These are phyloP conservation scores for Drosophila demipolita DNA, from an alignment of 2,888 invertebrate genomes.

Conservation along the genomic window DNA sequence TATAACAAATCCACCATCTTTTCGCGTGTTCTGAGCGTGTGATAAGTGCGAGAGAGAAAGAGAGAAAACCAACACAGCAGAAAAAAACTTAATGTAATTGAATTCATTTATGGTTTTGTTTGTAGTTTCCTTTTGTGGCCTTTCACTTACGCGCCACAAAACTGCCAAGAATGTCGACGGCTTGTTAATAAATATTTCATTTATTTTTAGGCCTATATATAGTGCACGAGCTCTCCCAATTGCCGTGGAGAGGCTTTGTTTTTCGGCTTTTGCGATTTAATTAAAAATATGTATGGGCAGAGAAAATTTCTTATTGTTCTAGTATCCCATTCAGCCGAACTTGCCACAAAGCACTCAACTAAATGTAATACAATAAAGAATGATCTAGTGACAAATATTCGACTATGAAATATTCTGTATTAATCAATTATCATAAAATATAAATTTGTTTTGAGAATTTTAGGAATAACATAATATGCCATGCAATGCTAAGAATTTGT, in stretches of 20 bases:
- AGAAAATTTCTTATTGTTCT: slow-evolving; percentile 54
- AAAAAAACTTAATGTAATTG: slow-evolving; percentile 77
- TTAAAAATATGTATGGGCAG: slow-evolving; percentile 69
- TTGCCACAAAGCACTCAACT: slow-evolving; percentile 72
- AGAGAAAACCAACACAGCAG: slow-evolving; percentile 4
- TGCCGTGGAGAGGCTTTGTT: slow-evolving; percentile 51
- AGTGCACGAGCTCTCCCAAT: slow-evolving; percentile 16
- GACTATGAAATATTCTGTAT: not conserved
- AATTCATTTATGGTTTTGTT: slow-evolving; percentile 80
- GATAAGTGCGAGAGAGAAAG: not conserved
- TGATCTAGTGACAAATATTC: not conserved
- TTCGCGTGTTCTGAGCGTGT: slow-evolving; percentile 5
- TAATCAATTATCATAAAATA: not conserved
- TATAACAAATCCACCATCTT: slow-evolving; percentile 40
- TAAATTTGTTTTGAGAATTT: not conserved
- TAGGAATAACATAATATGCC: not conserved
- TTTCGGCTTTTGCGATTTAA: slow-evolving; percentile 70
- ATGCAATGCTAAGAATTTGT: not conserved
- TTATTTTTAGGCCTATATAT: slow-evolving; percentile 66
- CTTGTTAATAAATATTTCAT: slow-evolving; percentile 78
- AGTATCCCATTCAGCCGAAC: slow-evolving; percentile 50
- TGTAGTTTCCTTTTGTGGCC: slow-evolving; percentile 58
- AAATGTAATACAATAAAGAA: slow-evolving; percentile 56
- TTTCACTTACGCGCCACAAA: slow-evolving; percentile 67
- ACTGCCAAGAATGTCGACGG: slow-evolving; percentile 70